Conservation (phyloP, 2,113 vertebrate species). For the Oncorhynchus clarkii region DNA sequence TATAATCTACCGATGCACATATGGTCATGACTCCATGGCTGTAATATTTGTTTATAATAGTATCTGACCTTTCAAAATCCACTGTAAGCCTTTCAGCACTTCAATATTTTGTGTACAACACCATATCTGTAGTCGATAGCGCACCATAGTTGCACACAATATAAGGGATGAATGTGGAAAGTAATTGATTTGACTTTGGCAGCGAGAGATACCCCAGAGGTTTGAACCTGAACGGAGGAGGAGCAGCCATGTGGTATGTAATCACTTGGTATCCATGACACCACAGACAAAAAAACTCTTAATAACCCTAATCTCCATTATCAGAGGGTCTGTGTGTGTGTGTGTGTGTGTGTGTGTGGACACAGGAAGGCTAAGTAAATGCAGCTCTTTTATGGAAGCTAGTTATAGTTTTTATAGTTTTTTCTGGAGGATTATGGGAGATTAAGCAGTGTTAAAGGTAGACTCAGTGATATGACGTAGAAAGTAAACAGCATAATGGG, state of each 20-base stretch:
- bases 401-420: conserved; percentile 76
- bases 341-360: conserved; percentile 51
- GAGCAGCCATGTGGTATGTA: conserved; percentile 58
- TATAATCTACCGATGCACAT: no score
- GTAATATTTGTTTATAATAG: no score
- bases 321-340: conserved; percentile 4
- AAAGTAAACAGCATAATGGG: no score
- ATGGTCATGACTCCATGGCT: no score
- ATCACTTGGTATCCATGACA: conserved; percentile 69
- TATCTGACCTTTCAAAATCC: no score
- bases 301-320: conserved; percentile 65
- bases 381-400: conserved; percentile 79
- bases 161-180: conserved; percentile 42
- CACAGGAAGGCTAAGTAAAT: conserved; percentile 80
- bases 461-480: background rate
- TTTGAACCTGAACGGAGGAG: conserved; percentile 57
- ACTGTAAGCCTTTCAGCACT: no score
- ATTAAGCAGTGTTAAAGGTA: conserved; percentile 69
- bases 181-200: conserved; percentile 67
- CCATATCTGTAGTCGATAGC: conserved; percentile 28
- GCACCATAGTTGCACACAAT: conserved; percentile 35
- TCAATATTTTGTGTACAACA: no score
- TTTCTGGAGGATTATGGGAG: conserved; percentile 67
- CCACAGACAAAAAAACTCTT: conserved; percentile 69
- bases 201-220: conserved; percentile 47